Base-by-base conservation (phyloP, 2,113 vertebrate species). In the Neomonachus schauinslandi region DNA sequence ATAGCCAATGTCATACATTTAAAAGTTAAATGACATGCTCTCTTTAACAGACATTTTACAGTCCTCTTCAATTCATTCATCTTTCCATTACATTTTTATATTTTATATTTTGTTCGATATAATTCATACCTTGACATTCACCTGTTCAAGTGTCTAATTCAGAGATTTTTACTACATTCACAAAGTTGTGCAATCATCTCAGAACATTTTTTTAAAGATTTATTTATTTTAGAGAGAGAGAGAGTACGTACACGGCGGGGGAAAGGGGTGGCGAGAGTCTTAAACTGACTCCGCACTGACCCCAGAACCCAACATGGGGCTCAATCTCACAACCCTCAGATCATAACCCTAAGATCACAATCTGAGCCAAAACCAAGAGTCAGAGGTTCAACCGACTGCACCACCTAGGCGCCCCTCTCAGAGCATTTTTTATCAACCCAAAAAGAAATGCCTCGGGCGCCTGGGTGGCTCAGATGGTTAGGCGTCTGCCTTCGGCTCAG, bases 231-330 rank as follows among this genome's bases (percentile, higher is more conserved):
- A 36, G n/a, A 36, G 33, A 69, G 33, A 57, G 19, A n/a, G 33
- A 36, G 65, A 8, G 33, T 19, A 7, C 7, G 1, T 16, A 19
- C 16, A 69, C 4, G 16, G 7, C 4, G 7, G 55, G 5, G 19
- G 5, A 19, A 19, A 28, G 16, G 5, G 18, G n/a, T 2, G 1
- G 67, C 0, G 18, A 4, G 4, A 19, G 18, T 69, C 4, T 69
- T 69, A 19, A 69, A n/a, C 8, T 2, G 67, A 69, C 18, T 69
- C 33, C 7, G 21, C 18, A 36, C 67, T 69, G 67, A 69, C 18
- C 33, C 16, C 16, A 36, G 33, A 36, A 69, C 16, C 16, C 67
- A 19, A 36, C 16, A 69, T 21, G 16, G 33, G 67, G 18, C 8
- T 69, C 18, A 21, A 4, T 69, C 67, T 36, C 18, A 69, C 65